Evolutionary conservation across 2,113 vertebrate species (phyloP), one percentile per base, ranked within the genome.

Genomic region (Brachyistius frenatus): DNA sequence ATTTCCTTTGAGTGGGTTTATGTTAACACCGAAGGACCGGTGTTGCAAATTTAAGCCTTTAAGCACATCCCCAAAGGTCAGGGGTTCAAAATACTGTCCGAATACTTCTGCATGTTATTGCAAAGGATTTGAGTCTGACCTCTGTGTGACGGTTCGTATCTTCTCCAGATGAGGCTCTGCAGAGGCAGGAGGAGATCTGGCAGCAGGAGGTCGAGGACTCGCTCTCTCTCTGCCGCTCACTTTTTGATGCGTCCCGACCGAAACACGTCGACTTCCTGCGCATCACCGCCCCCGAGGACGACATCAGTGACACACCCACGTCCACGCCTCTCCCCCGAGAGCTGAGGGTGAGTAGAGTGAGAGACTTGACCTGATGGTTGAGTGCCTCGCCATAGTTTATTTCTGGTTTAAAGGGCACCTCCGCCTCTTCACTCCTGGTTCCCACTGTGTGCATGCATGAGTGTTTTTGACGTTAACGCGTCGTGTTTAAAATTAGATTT

Each of bases 191-290:
- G 46, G 52, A 90, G 61, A 80, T 86, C 74, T 94, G 90, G 90
- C 85, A 91, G 69, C 80, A 80, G 85, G 93, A 94, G 67, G 86
- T 89, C 0, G 91, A 89, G 71, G 91, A 93, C 44, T 81, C 86
- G 31, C 74, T 93, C 32, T 81, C 83, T 36, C 61, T 49, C 69
- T 88, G 74, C 73, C 86, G 57, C 47, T 80, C 74, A 9, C 72
- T 91, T 13, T 87, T 84, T 32, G 66, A 87, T 35, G 85, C 86
- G 15, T 88, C 74, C 41, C 87, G 87, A 80, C 91, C 85, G 0
- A 87, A 78, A 84, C 90, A 83, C 33, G 33, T 83, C 4, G 89
- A 94, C 86, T 91, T 93, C 74, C 61, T 92, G 33, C 67, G 69
- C 66, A 91, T 92, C 90, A 89, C 81, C 3, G 76, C 90, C 9